These are phyloP conservation scores for Sipha maydis DNA, from an alignment of 2,888 invertebrate genomes.

Conservation along the genomic window DNA sequence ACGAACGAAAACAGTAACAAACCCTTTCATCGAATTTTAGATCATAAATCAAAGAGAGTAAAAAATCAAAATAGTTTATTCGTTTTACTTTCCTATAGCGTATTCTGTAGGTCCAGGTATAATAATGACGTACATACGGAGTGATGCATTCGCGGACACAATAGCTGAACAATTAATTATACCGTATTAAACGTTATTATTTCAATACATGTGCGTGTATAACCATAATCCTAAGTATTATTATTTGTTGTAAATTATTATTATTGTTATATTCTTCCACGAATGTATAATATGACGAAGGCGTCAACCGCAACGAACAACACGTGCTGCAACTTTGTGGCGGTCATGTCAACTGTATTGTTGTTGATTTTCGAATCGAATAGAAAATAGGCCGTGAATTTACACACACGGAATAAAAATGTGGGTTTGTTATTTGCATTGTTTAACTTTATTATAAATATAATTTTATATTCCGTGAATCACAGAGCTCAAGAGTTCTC, in stretches of 20 bases:
- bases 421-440: constrained; percentile 40
- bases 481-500: too few species aligned
- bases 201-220: not conserved
- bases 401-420: not conserved
- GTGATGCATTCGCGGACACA: not conserved
- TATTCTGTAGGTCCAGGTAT: not conserved
- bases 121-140: not conserved
- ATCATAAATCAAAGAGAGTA: constrained; percentile 7
- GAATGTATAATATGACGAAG: not conserved
- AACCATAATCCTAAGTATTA: not conserved
- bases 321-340: too few species aligned
- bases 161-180: constrained; percentile 20
- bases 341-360: not conserved
- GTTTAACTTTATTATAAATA: not conserved
- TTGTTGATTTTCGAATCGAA: constrained; percentile 15
- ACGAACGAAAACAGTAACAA: not conserved
- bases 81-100: constrained; percentile 2
- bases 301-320: constrained; percentile 16
- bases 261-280: not conserved
- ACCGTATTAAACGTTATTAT: not conserved
- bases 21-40: not conserved
- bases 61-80: not conserved
- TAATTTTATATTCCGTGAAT: not conserved
- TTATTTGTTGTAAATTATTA: not conserved
- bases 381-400: constrained; percentile 40